A percentile compares a stretch with the other conserved stretches of the same genome.
Evolutionary conservation across 1,140 invertebrate genomes (phyloP).

Genomic region (Lysiphlebus fabarum): DNA sequence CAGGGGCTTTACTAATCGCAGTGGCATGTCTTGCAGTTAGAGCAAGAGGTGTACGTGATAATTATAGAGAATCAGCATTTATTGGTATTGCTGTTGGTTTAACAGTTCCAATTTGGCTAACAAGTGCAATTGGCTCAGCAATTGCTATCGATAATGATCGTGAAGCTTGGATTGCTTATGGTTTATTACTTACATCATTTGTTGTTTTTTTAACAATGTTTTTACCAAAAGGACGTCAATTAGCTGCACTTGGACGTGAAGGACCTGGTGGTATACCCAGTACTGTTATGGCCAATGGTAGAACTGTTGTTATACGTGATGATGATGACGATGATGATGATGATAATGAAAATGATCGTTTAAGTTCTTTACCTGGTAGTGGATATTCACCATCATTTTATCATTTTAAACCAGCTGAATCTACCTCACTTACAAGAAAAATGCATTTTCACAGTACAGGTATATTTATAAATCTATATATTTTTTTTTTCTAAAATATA

Average conservation of each 20-base stretch:
- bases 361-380: constrained; percentile 76
- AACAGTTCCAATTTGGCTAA: constrained; percentile 82
- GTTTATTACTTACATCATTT: constrained; percentile 75
- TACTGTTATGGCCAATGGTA: constrained; percentile 29
- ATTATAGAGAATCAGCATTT: constrained; percentile 84
- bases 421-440: constrained; percentile 62
- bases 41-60: constrained; percentile 84
- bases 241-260: constrained; percentile 83
- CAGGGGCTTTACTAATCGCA: constrained; percentile 73
- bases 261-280: constrained; percentile 25
- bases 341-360: constrained; percentile 57
- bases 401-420: constrained; percentile 82
- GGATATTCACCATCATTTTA: constrained; percentile 87
- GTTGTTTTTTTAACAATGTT: constrained; percentile 91
- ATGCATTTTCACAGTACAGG: constrained; percentile 50
- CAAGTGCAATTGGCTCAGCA: constrained; percentile 63
- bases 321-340: constrained; percentile 48
- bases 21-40: constrained; percentile 81
- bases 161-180: constrained; percentile 85
- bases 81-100: constrained; percentile 82
- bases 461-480: constrained; percentile 29
- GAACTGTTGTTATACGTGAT: constrained; percentile 47
- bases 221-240: constrained; percentile 85
- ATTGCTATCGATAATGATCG: constrained; percentile 72
- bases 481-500: neutral